Evolutionary conservation across 1,140 invertebrate species (phyloP), one percentile per base, ranked within the genome.

Genomic region (Harlomillsia oculata): DNA sequence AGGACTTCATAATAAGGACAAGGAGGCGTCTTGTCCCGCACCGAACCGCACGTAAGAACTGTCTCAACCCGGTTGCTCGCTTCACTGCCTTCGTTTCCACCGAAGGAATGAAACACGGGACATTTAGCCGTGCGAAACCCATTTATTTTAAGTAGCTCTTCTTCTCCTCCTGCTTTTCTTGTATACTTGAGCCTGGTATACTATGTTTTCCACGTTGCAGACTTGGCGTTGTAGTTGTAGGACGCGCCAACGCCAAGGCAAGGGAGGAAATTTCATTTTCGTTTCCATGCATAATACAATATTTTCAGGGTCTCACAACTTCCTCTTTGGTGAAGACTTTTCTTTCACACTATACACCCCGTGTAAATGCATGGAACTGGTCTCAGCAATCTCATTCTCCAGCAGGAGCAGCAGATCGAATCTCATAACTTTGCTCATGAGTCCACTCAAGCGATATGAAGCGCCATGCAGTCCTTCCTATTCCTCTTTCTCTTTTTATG

Each of bases 261-360:
- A 48, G 34, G 45, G 49, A 48, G 49, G 49, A 40, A 51, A 51
- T 51, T 51, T 51, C 34, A 51, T 51, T 51, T 51, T 32, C 8
- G 8, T 28, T 51, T 51, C 39, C 49, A 51, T 51, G 49, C 49
- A 51, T 51, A 51, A 51, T 51, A 51, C 34, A 51, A 51, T 51
- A 51, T 51, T 51, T 51, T 40, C 49, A 51, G 32, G 26, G 21
- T 37, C 49, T 39, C 32, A 39, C 49, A 1, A 5, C 41, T 44
- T 14, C 23, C 23, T 44, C 20, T 28, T 14, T 18, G 13, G 9
- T 44, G 9, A n/a, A 44, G 9, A 13, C 32, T 34, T n/a, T 9
- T 34, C 32, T 34, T 9, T n/a, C 32, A 34, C 32, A 34, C 32
- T n/a, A 34, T n/a, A n/a, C n/a, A n/a, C n/a, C n/a, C n/a, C n/a